These are phyloP conservation scores for Notothenia rossii DNA, from an alignment of 2,113 vertebrate species.

Conservation along the genomic window DNA sequence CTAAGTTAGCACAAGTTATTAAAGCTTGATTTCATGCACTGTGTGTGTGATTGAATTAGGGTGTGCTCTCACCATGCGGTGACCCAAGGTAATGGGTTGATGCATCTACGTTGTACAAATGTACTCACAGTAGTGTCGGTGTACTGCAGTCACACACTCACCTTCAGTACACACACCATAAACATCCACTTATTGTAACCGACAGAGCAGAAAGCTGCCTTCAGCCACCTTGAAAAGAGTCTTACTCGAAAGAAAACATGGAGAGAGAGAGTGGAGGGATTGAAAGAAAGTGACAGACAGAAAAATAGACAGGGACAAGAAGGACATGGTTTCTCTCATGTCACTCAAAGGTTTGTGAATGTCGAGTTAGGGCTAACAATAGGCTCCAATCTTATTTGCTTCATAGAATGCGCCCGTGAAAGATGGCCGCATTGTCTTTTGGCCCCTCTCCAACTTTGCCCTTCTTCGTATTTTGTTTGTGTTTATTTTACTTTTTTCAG, in stretches of 20 bases:
- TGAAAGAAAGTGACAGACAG: constrained; percentile 20
- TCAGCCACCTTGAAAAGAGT: constrained; percentile 46
- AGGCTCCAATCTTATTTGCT: background rate
- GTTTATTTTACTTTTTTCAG: too few species aligned
- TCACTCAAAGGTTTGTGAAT: constrained; percentile 5
- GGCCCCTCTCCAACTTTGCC: too few species aligned
- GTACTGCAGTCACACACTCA: background rate
- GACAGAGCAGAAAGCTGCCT: constrained; percentile 68
- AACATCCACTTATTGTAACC: constrained; percentile 58
- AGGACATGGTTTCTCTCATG: constrained; percentile 16
- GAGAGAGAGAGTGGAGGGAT: constrained; percentile 22
- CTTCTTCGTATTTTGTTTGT: too few species aligned
- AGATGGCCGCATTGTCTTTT: too few species aligned
- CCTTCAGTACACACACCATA: constrained; percentile 32
- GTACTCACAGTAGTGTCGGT: constrained; percentile 5
- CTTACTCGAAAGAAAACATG: constrained; percentile 45
- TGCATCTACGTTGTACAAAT: constrained; percentile 43
- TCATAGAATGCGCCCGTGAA: background rate
- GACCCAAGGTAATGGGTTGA: constrained; percentile 65
- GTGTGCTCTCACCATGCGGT: constrained; percentile 54
- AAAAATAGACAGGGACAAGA: background rate
- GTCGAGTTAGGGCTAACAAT: background rate
- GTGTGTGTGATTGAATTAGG: constrained; percentile 72
- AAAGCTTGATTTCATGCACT: constrained; percentile 66
- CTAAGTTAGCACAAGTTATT: constrained; percentile 62